Evolutionary conservation across 1,140 invertebrate genomes (phyloP).

Genomic region (Aphis craccivora): DNA sequence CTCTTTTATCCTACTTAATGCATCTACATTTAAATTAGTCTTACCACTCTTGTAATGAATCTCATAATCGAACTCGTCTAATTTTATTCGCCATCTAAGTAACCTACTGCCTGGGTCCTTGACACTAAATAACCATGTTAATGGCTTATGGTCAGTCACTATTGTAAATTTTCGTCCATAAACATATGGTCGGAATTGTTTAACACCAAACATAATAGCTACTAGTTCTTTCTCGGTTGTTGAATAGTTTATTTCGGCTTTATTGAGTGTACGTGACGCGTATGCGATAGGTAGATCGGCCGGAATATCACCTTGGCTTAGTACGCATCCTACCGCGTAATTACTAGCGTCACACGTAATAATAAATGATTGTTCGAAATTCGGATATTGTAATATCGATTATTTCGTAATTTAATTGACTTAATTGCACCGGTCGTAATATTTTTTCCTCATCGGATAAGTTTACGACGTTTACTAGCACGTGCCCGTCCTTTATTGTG

Average conservation of each 20-base stretch:
- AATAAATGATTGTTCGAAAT: constrained; percentile 32
- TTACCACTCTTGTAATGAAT: constrained; percentile 58
- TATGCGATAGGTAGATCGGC: neutral
- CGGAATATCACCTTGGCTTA: neutral
- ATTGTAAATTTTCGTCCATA: constrained; percentile 64
- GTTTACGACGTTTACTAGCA: too few relatives aligned
- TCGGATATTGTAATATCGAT: constrained; percentile 47
- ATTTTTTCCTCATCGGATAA: too few relatives aligned
- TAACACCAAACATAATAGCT: constrained; percentile 66
- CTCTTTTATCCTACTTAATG: neutral
- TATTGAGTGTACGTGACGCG: neutral
- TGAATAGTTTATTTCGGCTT: constrained; percentile 62
- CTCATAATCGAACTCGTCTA: constrained; percentile 57
- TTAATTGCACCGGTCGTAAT: too few relatives aligned
- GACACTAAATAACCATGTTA: constrained; percentile 59
- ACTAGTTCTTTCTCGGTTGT: constrained; percentile 66
- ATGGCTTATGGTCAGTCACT: constrained; percentile 67
- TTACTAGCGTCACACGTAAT: constrained; percentile 20
- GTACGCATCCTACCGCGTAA: neutral
- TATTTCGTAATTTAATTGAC: too few relatives aligned
- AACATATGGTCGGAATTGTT: constrained; percentile 61
- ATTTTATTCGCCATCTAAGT: constrained; percentile 56
- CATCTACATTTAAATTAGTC: neutral
- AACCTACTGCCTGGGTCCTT: constrained; percentile 61
- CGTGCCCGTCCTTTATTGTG: too few relatives aligned